Base-by-base conservation (phyloP, 2,113 vertebrate genomes). In the Myrmecophaga tridactyla region DNA sequence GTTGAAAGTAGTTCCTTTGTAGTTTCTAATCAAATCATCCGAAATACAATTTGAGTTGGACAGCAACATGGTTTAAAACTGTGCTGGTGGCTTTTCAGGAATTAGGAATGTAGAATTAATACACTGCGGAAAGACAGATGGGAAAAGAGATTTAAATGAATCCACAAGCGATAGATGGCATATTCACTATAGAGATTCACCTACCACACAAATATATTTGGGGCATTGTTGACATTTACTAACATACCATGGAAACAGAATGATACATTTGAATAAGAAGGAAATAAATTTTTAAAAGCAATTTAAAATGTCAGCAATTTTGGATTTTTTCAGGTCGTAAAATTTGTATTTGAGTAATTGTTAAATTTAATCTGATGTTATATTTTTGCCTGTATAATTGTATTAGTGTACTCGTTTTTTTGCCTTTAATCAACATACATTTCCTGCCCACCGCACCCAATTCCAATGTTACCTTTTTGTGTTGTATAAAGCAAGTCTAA, bases 11-110 rank as follows among this genome's bases (percentile, higher is more conserved):
- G 56, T 75, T 95, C 88, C 95, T 91, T 96, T 86, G 73, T 96
- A 87, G 78, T 84, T 90, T 94, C 92, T 89, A 94, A 93, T 94
- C 93, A 75, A 97, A 96, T 94, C 53, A 80, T 84, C 76, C 75
- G 82, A 86, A 86, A 93, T 60, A 81, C 70, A 89, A 43, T 80
- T 91, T 67, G 80, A 94, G 48, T 86, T 92, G 89, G 85, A 92
- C 0, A 60, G 36, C 29, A 86, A 63, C 90, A 62, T 23, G 77
- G 63, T 70, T 94, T 78, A 73, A 56, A 84, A 81, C 31, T 39
- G 82, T 76, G 85, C 48, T 86, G 25, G 31, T 15, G 90, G 65
- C 81, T 86, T 89, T 96, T 94, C 1, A 39, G 67, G 94, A 96
- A 94, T 92, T 72, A 94, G 58, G 46, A 89, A 60, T 34, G 58